Evolutionary conservation across 2,888 invertebrate genomes (phyloP), one percentile per base, ranked within the genome.

Genomic region (Anoncus sp.): DNA sequence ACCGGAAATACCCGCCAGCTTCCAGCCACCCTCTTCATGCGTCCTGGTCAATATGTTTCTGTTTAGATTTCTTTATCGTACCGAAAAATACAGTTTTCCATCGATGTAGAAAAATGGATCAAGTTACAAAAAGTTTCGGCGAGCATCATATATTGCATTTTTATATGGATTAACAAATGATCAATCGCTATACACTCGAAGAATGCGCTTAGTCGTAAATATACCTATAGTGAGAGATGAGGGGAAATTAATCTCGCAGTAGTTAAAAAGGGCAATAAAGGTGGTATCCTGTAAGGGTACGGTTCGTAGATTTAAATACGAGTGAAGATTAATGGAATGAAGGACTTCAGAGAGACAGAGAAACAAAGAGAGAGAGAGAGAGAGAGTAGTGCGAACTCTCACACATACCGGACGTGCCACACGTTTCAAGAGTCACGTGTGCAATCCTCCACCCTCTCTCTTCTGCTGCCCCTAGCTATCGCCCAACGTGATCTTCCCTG

Each of bases 331-430:
- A 59, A 62, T 49, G 49, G 43, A 59, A 59, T 16, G 69, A 35
- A 31, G 18, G 31, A 76, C 24, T 31, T 31, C 24, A 47, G 38
- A 49, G 38, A 31, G 31, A 5, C 7, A 31, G 57, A 45, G n/a
- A n/a, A n/a, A n/a, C n/a, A n/a, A n/a, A n/a, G n/a, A n/a, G n/a
- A n/a, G n/a, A n/a, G n/a, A n/a, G n/a, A n/a, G n/a, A n/a, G n/a
- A n/a, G n/a, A n/a, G 45, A 27, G n/a, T 40, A 66, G 75, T 69
- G 75, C 43, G 70, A 71, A 71, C 59, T 71, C 45, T 76, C 59
- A 14, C 70, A 66, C 70, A 76, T 76, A 76, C 75, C 75, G 75
- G 62, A 65, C 75, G 55, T 43, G 75, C 71, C 75, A 60, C 70
- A 40, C 65, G 63, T 76, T 60, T 65, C 59, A 57, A 70, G 40